Conservation (phyloP, 2,888 invertebrate species). For the Ectemnius continuus region DNA sequence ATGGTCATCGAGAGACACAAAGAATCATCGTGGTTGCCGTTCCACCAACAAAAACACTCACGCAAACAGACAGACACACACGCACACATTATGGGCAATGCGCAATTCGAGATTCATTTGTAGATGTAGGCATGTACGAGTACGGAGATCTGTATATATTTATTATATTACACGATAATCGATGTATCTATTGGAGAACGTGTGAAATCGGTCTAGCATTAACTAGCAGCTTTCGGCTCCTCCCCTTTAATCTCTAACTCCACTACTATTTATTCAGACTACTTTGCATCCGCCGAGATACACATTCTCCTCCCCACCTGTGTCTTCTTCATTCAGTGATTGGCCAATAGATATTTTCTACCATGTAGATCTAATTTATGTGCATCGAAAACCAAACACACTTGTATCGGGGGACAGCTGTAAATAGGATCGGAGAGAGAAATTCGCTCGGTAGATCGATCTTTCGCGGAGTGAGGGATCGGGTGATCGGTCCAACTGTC, state of each 20-base stretch:
- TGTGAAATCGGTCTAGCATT: not conserved
- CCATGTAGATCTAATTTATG: constrained; percentile 60
- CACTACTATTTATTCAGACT: constrained; percentile 73
- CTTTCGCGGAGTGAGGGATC: not conserved
- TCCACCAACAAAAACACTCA: constrained; percentile 2
- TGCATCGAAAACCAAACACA: constrained; percentile 24
- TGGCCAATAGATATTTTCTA: constrained; percentile 73
- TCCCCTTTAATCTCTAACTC: constrained; percentile 68
- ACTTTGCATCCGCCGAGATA: constrained; percentile 56
- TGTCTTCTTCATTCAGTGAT: constrained; percentile 62
- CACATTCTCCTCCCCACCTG: constrained; percentile 54
- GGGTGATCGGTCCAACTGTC: not conserved
- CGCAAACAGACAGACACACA: not conserved
- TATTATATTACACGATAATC: constrained; percentile 48
- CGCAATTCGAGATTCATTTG: constrained; percentile 46
- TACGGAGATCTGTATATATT: constrained; percentile 62
- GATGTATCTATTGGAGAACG: constrained; percentile 41
- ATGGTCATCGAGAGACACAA: constrained; percentile 41
- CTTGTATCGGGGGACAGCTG: constrained; percentile 3
- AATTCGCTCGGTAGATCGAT: not conserved
- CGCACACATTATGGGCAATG: constrained; percentile 37
- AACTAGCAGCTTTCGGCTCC: constrained; percentile 56
- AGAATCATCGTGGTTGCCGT: not conserved
- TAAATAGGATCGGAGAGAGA: not conserved
- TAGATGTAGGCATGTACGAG: constrained; percentile 32